A percentile compares a stretch with the other conserved stretches of the same genome.
phyloP scores from a whole-genome alignment of 1,140 invertebrate species.

The Euschistus heros region DNA sequence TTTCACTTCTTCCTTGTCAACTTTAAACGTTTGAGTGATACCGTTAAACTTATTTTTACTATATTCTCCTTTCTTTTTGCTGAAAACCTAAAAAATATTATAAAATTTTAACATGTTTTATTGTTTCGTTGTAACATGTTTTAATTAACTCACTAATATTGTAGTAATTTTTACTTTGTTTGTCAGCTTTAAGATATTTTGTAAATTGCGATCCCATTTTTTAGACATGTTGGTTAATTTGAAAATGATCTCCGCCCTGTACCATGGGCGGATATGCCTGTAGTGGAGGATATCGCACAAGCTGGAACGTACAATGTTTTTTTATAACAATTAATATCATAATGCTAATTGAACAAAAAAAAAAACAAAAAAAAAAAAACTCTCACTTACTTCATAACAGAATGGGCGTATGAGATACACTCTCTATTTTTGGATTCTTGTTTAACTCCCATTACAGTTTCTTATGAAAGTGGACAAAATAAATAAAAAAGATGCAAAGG shows the following conservation, averaged over 20 bases:
- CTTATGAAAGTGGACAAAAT: constrained; percentile 35
- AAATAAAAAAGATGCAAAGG: neutral
- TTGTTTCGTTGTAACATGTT: too few relatives aligned
- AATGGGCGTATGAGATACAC: constrained; percentile 69
- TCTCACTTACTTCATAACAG: constrained; percentile 57
- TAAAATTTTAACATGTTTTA: too few relatives aligned
- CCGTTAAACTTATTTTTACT: constrained; percentile 32
- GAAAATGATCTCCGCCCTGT: constrained; percentile 72
- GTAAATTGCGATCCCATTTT: constrained; percentile 59
- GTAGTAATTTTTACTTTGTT: constrained; percentile 41
- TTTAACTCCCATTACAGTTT: constrained; percentile 75
- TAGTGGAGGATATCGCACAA: constrained; percentile 72
- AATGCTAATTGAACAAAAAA: too few relatives aligned
- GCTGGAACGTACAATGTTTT: constrained; percentile 32
- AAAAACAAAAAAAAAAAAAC: too few relatives aligned
- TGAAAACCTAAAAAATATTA: constrained; percentile 45
- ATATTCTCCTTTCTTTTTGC: constrained; percentile 63
- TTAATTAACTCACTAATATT: too few relatives aligned
- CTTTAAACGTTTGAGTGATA: neutral
- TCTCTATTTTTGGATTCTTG: constrained; percentile 55
- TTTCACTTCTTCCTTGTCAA: constrained; percentile 22
- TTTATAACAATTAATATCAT: too few relatives aligned
- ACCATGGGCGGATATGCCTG: constrained; percentile 75
- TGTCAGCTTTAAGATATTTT: constrained; percentile 77
- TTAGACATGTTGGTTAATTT: constrained; percentile 63